A percentile compares a stretch with the other conserved stretches of the same genome.
phyloP scores from a whole-genome alignment of 92 coral and sea anemone genomes.

The Epizoanthus stellaris region DNA sequence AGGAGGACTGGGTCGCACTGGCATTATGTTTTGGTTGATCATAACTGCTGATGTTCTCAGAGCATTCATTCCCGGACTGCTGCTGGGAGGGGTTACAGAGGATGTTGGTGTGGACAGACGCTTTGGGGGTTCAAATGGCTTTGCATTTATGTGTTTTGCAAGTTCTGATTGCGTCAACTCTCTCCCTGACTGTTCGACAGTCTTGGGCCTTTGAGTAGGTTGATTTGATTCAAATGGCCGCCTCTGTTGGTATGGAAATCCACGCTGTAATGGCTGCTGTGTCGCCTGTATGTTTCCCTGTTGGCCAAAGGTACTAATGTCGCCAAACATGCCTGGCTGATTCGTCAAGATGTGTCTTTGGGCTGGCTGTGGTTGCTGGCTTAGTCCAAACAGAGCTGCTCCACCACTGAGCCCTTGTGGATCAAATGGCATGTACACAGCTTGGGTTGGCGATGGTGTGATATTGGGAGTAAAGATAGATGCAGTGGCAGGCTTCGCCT shows the following conservation, averaged over 20 bases:
- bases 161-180: conserved; percentile 85
- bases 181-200: conserved; percentile 61
- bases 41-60: conserved; percentile 62
- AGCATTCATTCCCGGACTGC: conserved; percentile 56
- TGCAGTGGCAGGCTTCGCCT: conserved; percentile 67
- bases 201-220: conserved; percentile 64
- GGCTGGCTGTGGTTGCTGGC: conserved; percentile 78
- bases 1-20: conserved; percentile 80
- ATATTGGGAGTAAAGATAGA: conserved; percentile 75
- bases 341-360: conserved; percentile 71
- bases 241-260: conserved; percentile 74
- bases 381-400: conserved; percentile 66
- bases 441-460: conserved; percentile 70
- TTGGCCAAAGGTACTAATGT: conserved; percentile 55
- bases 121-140: conserved; percentile 99
- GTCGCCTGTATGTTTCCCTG: conserved; percentile 65
- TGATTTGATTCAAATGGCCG: conserved; percentile 67
- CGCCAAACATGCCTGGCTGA: conserved; percentile 64
- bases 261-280: conserved; percentile 63
- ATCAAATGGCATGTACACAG: conserved; percentile 88
- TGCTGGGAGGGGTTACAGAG: conserved; percentile 58
- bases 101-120: conserved; percentile 80
- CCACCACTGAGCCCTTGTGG: conserved; percentile 73
- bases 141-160: conserved; percentile 95
- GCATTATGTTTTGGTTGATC: conserved; percentile 69